phyloP scores from a whole-genome alignment of 2,797 vertebrate genomes.

The Chrysocyon brachyurus region DNA sequence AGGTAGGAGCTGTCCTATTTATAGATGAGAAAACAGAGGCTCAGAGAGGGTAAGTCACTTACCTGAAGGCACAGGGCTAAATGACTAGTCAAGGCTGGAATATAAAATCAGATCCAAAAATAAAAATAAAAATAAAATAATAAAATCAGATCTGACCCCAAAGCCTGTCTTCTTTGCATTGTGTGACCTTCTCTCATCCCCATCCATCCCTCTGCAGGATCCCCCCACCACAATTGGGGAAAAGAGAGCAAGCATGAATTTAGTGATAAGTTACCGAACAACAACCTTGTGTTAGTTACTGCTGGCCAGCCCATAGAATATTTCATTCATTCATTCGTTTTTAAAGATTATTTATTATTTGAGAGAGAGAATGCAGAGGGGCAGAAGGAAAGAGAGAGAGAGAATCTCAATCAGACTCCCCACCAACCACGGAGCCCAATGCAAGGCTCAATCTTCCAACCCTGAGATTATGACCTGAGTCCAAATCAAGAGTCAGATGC shows the following conservation, averaged over 20 bases:
- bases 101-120: background rate
- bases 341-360: background rate
- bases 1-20: background rate
- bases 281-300: background rate
- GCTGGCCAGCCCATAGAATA: background rate
- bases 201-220: background rate
- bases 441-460: background rate
- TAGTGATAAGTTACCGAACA: background rate
- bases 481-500: background rate
- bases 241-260: background rate
- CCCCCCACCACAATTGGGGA: background rate
- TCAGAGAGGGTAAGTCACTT: background rate
- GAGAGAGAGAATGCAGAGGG: background rate
- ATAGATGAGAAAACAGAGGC: conserved; percentile 20
- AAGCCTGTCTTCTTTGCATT: background rate
- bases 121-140: too few species aligned
- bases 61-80: conserved; percentile 28
- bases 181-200: background rate
- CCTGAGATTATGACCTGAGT: background rate
- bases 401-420: background rate
- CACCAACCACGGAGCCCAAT: background rate
- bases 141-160: background rate
- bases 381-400: background rate
- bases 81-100: background rate
- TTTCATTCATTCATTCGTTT: background rate